Percentiles rank a stretch among this genome's conserved stretches.
Conservation (phyloP, 2,113 vertebrate genomes). For the Notothenia rossii region DNA sequence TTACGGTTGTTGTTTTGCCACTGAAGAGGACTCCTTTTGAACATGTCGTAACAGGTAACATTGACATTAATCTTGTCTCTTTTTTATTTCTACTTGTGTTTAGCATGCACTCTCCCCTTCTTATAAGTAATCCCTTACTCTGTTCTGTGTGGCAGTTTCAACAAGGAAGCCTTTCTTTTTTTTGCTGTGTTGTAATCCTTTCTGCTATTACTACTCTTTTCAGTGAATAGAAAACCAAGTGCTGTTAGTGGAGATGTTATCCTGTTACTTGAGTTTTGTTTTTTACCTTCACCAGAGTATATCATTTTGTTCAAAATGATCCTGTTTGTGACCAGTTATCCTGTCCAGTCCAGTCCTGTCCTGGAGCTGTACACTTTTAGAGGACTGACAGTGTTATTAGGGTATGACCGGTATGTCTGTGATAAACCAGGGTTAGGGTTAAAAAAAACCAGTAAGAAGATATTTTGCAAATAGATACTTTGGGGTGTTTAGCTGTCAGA, state of each 20-base stretch:
- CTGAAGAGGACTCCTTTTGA: conserved; percentile 49
- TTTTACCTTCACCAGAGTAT: neutral
- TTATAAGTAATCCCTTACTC: neutral
- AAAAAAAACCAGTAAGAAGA: neutral
- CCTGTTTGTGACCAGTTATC: neutral
- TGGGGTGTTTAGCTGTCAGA: neutral
- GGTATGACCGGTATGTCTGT: neutral
- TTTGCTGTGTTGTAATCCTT: conserved; percentile 5
- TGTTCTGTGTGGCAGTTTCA: conserved; percentile 6
- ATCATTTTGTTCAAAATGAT: neutral
- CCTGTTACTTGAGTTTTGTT: neutral
- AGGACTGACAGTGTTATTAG: neutral
- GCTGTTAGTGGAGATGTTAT: neutral
- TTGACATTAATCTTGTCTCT: neutral
- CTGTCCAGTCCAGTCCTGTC: neutral
- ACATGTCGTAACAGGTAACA: conserved; percentile 65
- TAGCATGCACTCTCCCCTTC: neutral
- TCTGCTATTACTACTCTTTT: neutral
- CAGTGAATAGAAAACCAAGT: neutral
- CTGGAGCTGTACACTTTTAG: neutral
- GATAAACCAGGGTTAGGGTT: neutral
- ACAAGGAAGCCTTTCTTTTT: conserved; percentile 45
- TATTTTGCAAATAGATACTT: conserved; percentile 9
- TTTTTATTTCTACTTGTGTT: conserved; percentile 10
- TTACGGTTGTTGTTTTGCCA: conserved; percentile 24